Evolutionary conservation across 1,140 invertebrate genomes (phyloP), one percentile per base, ranked within the genome.

Genomic region (Linepithema humile): DNA sequence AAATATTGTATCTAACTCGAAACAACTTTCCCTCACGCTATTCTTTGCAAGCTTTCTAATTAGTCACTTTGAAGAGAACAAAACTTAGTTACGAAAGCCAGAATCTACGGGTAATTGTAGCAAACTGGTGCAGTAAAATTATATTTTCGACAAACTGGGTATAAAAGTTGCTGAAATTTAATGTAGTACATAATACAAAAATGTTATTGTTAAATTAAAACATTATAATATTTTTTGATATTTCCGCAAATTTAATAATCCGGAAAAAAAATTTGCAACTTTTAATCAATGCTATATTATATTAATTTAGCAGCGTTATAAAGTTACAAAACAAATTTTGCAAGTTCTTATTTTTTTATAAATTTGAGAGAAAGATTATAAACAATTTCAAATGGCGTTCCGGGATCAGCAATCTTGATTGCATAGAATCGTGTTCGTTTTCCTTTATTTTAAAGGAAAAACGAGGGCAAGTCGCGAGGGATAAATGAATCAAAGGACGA

Each of bases 401-500:
- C 17, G n/a, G 3, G 12, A 55, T 57, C 17, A 15, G 6, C 29
- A 12, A 6, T 29, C 38, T 57, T 7, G 5, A 6, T 29, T 60
- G 20, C n/a, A n/a, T n/a, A n/a, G n/a, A n/a, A n/a, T n/a, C 10
- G 17, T 26, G 15, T 9, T 2, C 4, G 20, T 55, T 62, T 62
- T 35, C 35, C 73, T 64, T 45, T 4, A 45, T 64, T 64, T 64
- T 29, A 35, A 64, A 59, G 29, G n/a, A 15, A 64, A n/a, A 64
- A 75, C 4, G 29, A 48, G 6, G n/a, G 29, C 29, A 7, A 45
- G 15, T 75, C 3, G 1, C n/a, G 10, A 9, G 26, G n/a, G 7
- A 59, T 26, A n/a, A 75, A 55, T 72, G 35, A 20, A 73, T 73
- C 50, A 73, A 64, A 75, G 29, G 48, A 75, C 26, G 29, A 75